Percentiles rank a stretch among this genome's conserved stretches.
Conservation (phyloP, 1,140 invertebrate genomes). For the Nymphalis io region DNA sequence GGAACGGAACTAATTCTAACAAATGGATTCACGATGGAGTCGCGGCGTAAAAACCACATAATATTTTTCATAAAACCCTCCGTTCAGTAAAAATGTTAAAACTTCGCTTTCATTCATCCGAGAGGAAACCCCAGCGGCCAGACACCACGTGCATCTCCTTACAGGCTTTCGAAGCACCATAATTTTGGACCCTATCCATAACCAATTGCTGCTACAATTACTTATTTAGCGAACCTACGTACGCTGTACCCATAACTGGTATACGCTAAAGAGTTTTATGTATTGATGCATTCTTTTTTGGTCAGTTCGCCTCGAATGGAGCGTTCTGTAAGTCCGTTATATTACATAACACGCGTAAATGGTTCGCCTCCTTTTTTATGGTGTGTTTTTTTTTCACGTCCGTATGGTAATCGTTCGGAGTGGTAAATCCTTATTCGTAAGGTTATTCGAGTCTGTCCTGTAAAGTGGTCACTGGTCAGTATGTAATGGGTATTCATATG, state of each 20-base stretch:
- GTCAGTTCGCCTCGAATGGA: constrained; percentile 42
- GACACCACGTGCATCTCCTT: constrained; percentile 62
- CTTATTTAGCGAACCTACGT: constrained; percentile 56
- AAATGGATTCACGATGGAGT: too few species aligned
- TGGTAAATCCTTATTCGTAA: constrained; percentile 24
- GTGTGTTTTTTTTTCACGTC: constrained; percentile 26
- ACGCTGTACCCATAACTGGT: constrained; percentile 50
- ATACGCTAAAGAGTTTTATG: constrained; percentile 52
- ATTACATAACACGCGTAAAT: constrained; percentile 31
- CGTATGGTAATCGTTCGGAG: constrained; percentile 27
- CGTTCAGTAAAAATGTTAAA: not conserved
- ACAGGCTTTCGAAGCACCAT: constrained; percentile 46
- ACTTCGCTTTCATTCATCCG: constrained; percentile 40
- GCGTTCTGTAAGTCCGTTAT: constrained; percentile 22
- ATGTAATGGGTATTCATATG: not conserved
- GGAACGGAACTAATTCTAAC: too few species aligned
- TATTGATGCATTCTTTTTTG: constrained; percentile 51
- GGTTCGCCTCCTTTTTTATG: constrained; percentile 28
- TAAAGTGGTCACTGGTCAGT: not conserved
- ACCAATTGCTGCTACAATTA: constrained; percentile 46
- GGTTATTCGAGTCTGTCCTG: not conserved
- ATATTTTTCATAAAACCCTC: not conserved
- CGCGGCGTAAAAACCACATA: too few species aligned
- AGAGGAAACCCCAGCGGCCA: constrained; percentile 49
- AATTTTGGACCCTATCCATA: constrained; percentile 63